Base-by-base conservation (phyloP, 2,113 vertebrate species). In the Pterocles orientalis region DNA sequence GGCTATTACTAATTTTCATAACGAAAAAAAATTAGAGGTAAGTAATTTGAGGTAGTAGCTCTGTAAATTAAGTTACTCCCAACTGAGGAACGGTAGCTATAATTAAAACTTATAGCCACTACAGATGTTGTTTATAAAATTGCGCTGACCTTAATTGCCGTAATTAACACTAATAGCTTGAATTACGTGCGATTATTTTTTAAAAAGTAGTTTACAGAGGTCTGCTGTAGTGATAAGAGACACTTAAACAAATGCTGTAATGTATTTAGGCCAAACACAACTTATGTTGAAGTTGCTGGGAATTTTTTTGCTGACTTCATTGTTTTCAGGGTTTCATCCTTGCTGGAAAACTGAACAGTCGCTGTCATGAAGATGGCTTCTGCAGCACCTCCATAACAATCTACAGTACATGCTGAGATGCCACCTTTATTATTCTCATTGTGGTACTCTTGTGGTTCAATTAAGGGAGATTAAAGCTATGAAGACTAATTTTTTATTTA, bases 51-150 rank as follows among this genome's bases (percentile, higher is more conserved):
- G 11, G 19, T 73, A 17, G 48, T 68, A 84, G 25, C 56, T 66
- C 34, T 86, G 68, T 56, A 78, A 83, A 66, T 93, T 39, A 78
- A 88, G 17, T 91, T 89, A 75, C 24, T 95, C 56, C 43, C n/a
- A 69, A 29, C 10, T 61, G 80, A 82, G 61, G 4, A 92, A 23
- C 29, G 31, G 39, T 92, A 47, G 39, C 18, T 92, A 15, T 68
- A 82, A 89, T 94, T 95, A 91, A 89, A 94, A 71, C 21, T 72
- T 89, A 43, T 0, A 62, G 29, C 48, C 79, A 72, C 69, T 76
- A 87, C 14, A 71, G 26, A 39, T 91, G 86, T 95, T 92, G 53
- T 92, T 92, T 83, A 61, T 51, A 71, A 90, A 83, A 92, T 83
- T 77, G 61, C 11, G 34, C 9, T 91, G 82, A 79, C 78, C 23